Evolutionary conservation across 2,113 vertebrate species (phyloP).

Genomic region (Corythoichthys intestinalis): DNA sequence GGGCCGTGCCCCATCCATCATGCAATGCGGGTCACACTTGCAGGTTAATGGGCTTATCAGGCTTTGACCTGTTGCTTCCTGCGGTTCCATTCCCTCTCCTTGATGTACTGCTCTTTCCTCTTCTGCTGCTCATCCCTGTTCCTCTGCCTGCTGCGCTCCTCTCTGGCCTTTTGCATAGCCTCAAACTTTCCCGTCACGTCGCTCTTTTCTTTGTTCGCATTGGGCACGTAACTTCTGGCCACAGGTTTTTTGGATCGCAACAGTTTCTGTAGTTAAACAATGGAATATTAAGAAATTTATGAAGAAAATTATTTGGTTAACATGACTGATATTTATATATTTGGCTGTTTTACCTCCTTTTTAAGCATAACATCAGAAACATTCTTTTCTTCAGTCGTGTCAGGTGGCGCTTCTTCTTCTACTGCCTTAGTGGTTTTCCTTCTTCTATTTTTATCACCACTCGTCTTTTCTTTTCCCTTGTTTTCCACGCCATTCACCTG

Average conservation of each 20-base stretch:
- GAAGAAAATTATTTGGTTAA: background rate
- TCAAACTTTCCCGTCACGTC: slow-evolving; percentile 92
- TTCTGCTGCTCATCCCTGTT: slow-evolving; percentile 89
- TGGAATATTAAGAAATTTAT: background rate
- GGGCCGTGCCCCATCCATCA: slow-evolving; percentile 48
- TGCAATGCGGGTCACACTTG: slow-evolving; percentile 54
- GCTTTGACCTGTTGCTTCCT: slow-evolving; percentile 92
- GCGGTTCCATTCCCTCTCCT: slow-evolving; percentile 91
- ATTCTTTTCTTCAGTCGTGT: slow-evolving; percentile 40
- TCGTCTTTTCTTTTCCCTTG: slow-evolving; percentile 11
- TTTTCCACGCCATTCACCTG: slow-evolving; percentile 35
- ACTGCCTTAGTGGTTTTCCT: slow-evolving; percentile 11
- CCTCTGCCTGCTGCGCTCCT: slow-evolving; percentile 90
- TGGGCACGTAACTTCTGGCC: slow-evolving; percentile 91
- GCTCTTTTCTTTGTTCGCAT: slow-evolving; percentile 78
- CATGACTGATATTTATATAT: background rate
- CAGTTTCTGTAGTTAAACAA: slow-evolving; percentile 78
- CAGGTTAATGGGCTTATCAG: slow-evolving; percentile 50
- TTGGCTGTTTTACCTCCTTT: slow-evolving; percentile 61
- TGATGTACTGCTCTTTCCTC: slow-evolving; percentile 94
- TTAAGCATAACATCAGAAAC: slow-evolving; percentile 80
- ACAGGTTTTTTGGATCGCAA: slow-evolving; percentile 86
- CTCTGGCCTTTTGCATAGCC: slow-evolving; percentile 94
- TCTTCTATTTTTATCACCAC: slow-evolving; percentile 4
- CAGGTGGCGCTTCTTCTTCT: slow-evolving; percentile 19